Evolutionary conservation across 2,797 vertebrate species (phyloP).

Genomic region (Clarias pachynema): DNA sequence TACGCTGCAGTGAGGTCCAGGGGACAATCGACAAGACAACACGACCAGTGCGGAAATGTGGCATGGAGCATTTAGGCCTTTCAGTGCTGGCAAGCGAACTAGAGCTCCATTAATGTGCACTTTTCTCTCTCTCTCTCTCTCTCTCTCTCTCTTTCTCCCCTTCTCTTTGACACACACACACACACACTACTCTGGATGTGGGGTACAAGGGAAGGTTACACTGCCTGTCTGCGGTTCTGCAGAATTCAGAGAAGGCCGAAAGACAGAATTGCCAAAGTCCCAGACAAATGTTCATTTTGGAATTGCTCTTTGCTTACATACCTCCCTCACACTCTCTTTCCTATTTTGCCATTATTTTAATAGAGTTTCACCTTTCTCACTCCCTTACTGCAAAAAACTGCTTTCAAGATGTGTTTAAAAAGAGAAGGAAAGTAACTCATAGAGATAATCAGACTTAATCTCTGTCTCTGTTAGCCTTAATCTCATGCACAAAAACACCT

Average conservation of each 20-base stretch:
- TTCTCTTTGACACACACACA: slow-evolving; percentile 10
- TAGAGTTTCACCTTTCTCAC: slow-evolving; percentile 44
- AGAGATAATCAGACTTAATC: slow-evolving; percentile 28
- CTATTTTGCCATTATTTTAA: slow-evolving; percentile 54
- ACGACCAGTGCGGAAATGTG: slow-evolving; percentile 25
- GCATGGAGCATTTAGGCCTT: slow-evolving; percentile 16
- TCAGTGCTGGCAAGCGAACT: slow-evolving; percentile 3
- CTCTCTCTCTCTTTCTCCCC: slow-evolving; percentile 22
- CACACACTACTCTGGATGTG: slow-evolving; percentile 15
- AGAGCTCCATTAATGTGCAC: slow-evolving; percentile 39
- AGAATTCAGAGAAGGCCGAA: slow-evolving; percentile 52
- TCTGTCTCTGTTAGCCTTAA: slow-evolving; percentile 19
- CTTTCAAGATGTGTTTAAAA: slow-evolving; percentile 8
- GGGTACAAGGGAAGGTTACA: slow-evolving; percentile 54
- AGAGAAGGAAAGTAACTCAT: slow-evolving; percentile 16
- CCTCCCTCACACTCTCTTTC: slow-evolving; percentile 57
- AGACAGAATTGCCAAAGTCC: slow-evolving; percentile 57
- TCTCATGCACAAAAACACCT: slow-evolving; percentile 2
- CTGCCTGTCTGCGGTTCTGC: slow-evolving; percentile 63
- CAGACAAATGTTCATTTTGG: slow-evolving; percentile 66
- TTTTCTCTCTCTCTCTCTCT: slow-evolving; percentile 29
- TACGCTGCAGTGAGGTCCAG: slow-evolving; percentile 25
- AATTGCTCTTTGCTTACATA: slow-evolving; percentile 63
- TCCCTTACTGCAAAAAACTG: slow-evolving; percentile 25
- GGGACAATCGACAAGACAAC: not conserved